phyloP scores from a whole-genome alignment of 2,888 invertebrate genomes.

The Xylota segnis region DNA sequence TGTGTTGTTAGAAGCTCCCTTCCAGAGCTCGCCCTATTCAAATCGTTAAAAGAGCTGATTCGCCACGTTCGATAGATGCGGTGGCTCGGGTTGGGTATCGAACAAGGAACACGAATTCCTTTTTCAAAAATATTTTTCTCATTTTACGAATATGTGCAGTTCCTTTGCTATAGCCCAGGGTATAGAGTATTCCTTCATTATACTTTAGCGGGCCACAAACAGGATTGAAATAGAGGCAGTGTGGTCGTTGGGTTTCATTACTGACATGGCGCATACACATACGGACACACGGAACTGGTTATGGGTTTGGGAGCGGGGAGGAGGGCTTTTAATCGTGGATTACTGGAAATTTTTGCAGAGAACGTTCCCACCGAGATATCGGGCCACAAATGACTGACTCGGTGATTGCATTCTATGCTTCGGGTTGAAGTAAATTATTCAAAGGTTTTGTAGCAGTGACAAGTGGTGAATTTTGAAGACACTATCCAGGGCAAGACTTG shows the following conservation, averaged over 20 bases:
- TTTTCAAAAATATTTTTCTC: conserved; percentile 10
- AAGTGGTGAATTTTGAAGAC: too few species aligned
- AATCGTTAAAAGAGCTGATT: conserved; percentile 52
- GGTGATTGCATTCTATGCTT: too few species aligned
- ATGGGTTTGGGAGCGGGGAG: background rate
- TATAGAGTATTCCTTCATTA: conserved; percentile 9
- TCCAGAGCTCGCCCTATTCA: conserved; percentile 18
- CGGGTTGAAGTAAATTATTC: background rate
- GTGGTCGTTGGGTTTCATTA: conserved; percentile 44
- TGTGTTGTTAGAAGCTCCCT: conserved; percentile 13
- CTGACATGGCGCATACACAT: conserved; percentile 9
- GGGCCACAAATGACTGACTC: background rate
- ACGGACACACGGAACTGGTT: background rate
- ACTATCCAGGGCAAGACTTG: too few species aligned
- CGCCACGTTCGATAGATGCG: conserved; percentile 37
- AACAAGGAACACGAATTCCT: conserved; percentile 39
- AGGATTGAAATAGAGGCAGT: conserved; percentile 24
- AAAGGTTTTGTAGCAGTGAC: background rate
- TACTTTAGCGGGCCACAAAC: conserved; percentile 9
- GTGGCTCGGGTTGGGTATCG: conserved; percentile 3
- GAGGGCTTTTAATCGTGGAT: background rate
- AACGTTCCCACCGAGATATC: background rate
- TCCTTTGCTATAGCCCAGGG: conserved; percentile 14
- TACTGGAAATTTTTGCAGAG: background rate
- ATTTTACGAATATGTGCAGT: conserved; percentile 10